Base-by-base conservation (phyloP, 2,888 invertebrate species). In the Ophion costatus region DNA sequence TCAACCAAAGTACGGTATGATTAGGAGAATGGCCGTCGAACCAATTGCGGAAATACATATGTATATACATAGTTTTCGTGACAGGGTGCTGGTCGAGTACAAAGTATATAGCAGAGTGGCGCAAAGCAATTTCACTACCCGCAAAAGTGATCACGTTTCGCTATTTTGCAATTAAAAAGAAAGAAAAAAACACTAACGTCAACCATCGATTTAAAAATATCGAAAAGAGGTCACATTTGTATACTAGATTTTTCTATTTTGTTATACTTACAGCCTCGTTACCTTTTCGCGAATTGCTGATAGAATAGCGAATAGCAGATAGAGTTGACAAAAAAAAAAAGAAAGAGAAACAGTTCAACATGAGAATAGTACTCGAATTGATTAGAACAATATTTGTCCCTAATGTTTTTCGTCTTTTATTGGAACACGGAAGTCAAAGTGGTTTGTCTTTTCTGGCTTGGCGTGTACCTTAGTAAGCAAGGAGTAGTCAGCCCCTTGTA, bases 381-480 rank as follows among this genome's bases (percentile, higher is more conserved):
- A 79, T 79, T 71, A 17, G 29, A 57, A 51, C 42, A 61, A 5
- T 20, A 61, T 20, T 20, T 33, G 6, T 57, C 20, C 42, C 29
- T 11, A 24, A 61, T 14, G 9, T 69, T 33, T 29, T 22, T 67
- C 38, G 45, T 78, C 20, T 11, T 56, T 51, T 33, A 56, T 76
- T 29, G 0, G 22, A 56, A 56, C n/a, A 24, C 64, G 61, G n/a
- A 29, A 45, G 29, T 63, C 29, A 20, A 61, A 71, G 38, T 57
- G 1, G 10, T 69, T 78, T 73, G 24, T 73, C 29, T 38, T 75
- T 75, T 92, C 92, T 91, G 91, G 92, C 91, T 90, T 92, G 91
- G 91, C 92, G 92, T 93, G 90, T 93, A 97, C 97, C 95, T 96
- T 96, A 89, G 96, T 95, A 87, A 95, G 95, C 82, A 89, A 88